Percentiles rank a stretch among this genome's conserved stretches.
phyloP scores from a whole-genome alignment of 2,113 vertebrate genomes.

The Cyprinodon variegatus region DNA sequence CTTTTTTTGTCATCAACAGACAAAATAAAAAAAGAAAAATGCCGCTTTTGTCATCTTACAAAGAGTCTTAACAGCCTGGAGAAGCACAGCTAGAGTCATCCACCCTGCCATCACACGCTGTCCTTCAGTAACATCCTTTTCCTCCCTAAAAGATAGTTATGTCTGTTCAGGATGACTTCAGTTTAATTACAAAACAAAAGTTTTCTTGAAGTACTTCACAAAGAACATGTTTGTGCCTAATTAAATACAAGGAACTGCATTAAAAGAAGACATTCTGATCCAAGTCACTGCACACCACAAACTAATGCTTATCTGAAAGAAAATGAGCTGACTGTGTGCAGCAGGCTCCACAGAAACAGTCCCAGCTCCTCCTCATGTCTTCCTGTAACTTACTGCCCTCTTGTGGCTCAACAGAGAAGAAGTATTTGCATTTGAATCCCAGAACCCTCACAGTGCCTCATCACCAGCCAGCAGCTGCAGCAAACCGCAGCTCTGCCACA shows the following conservation, averaged over 20 bases:
- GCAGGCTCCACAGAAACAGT: slow-evolving; percentile 29
- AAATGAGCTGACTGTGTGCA: slow-evolving; percentile 66
- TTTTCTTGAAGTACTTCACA: not conserved
- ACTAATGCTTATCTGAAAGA: slow-evolving; percentile 24
- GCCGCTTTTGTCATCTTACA: slow-evolving; percentile 51
- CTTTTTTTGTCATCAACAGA: slow-evolving; percentile 33
- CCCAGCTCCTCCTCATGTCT: slow-evolving; percentile 3
- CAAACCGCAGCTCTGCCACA: slow-evolving; percentile 73
- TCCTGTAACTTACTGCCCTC: slow-evolving; percentile 67
- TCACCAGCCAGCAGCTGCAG: slow-evolving; percentile 66
- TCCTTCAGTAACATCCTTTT: slow-evolving; percentile 42
- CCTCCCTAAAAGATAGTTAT: not conserved
- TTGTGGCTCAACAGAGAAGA: slow-evolving; percentile 40
- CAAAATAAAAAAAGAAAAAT: slow-evolving; percentile 69
- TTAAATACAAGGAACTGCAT: not conserved
- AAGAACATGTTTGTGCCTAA: not conserved
- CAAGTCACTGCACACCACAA: not conserved
- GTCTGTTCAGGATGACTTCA: not conserved
- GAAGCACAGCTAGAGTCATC: slow-evolving; percentile 41
- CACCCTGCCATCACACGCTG: slow-evolving; percentile 40
- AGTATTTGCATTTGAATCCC: slow-evolving; percentile 26
- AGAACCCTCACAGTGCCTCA: slow-evolving; percentile 54
- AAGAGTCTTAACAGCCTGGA: slow-evolving; percentile 55
- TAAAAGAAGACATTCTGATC: not conserved
- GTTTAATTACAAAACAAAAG: not conserved